phyloP scores from a whole-genome alignment of 2,888 invertebrate genomes.

The Tachina grossa region DNA sequence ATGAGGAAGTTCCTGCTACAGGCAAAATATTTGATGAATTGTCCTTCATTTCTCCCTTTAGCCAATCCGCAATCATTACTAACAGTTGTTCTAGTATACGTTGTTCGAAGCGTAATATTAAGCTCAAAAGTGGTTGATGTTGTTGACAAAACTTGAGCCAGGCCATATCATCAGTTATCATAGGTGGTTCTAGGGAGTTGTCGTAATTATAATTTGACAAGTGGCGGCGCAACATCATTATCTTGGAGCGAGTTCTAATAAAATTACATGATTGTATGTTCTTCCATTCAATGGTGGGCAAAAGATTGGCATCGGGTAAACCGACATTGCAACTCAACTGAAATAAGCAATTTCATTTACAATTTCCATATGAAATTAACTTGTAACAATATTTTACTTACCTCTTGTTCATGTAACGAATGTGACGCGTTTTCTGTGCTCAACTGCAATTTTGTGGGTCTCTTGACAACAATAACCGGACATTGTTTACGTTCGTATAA shows the following conservation, averaged over 20 bases:
- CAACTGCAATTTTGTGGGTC: constrained; percentile 63
- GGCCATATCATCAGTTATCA: constrained; percentile 74
- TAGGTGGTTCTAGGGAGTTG: constrained; percentile 74
- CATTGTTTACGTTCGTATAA: constrained; percentile 80
- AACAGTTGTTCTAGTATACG: constrained; percentile 79
- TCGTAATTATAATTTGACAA: constrained; percentile 71
- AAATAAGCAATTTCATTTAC: background rate
- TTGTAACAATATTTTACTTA: background rate
- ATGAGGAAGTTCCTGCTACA: constrained; percentile 41
- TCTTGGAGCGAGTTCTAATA: constrained; percentile 73
- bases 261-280: constrained; percentile 78
- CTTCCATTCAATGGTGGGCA: constrained; percentile 81
- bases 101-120: constrained; percentile 79
- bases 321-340: constrained; percentile 35
- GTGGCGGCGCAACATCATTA: constrained; percentile 73
- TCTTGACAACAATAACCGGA: constrained; percentile 79
- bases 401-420: constrained; percentile 68
- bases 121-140: constrained; percentile 78
- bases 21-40: constrained; percentile 16
- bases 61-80: constrained; percentile 79
- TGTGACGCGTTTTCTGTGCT: background rate
- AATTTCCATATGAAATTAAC: background rate
- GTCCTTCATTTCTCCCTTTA: constrained; percentile 69
- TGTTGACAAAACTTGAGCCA: constrained; percentile 79
- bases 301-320: constrained; percentile 74